Conservation (phyloP, 2,888 invertebrate genomes). For the Chorisops tibialis region DNA sequence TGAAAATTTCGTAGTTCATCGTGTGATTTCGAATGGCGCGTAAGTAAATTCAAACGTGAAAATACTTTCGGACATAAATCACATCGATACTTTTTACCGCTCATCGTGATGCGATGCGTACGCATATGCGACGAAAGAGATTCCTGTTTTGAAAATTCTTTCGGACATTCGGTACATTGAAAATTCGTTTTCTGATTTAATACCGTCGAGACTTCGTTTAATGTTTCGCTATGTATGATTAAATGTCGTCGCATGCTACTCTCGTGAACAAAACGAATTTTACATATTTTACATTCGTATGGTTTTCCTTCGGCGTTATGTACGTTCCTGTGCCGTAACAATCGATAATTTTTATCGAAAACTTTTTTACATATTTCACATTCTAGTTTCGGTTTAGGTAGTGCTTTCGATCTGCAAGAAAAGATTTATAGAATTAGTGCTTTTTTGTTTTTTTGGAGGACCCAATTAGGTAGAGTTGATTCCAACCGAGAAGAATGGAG, state of each 20-base stretch:
- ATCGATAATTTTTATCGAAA: slow-evolving; percentile 53
- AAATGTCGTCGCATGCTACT: slow-evolving; percentile 41
- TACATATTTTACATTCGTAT: slow-evolving; percentile 41
- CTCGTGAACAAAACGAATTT: slow-evolving; percentile 45
- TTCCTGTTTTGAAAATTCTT: slow-evolving; percentile 55
- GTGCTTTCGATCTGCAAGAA: not conserved
- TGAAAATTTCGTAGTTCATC: slow-evolving; percentile 54
- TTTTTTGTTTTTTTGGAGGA: too few relatives aligned
- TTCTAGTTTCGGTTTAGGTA: not conserved
- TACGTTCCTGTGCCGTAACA: slow-evolving; percentile 41
- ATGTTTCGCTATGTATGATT: slow-evolving; percentile 44
- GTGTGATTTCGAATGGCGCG: slow-evolving; percentile 57
- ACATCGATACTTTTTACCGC: slow-evolving; percentile 46
- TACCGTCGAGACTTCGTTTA: slow-evolving; percentile 44
- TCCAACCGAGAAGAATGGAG: too few relatives aligned
- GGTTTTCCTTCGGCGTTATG: slow-evolving; percentile 40
- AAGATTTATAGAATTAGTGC: too few relatives aligned
- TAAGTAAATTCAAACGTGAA: slow-evolving; percentile 49
- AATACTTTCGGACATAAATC: slow-evolving; percentile 55
- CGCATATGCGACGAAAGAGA: slow-evolving; percentile 54
- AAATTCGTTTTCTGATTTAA: slow-evolving; percentile 35
- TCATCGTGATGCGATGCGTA: slow-evolving; percentile 41
- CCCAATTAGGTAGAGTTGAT: too few relatives aligned
- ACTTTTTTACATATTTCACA: slow-evolving; percentile 55
- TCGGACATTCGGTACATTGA: slow-evolving; percentile 56